A percentile compares a stretch with the other conserved stretches of the same genome.
Evolutionary conservation across 2,888 invertebrate genomes (phyloP).

Genomic region (Tinea pellionella): DNA sequence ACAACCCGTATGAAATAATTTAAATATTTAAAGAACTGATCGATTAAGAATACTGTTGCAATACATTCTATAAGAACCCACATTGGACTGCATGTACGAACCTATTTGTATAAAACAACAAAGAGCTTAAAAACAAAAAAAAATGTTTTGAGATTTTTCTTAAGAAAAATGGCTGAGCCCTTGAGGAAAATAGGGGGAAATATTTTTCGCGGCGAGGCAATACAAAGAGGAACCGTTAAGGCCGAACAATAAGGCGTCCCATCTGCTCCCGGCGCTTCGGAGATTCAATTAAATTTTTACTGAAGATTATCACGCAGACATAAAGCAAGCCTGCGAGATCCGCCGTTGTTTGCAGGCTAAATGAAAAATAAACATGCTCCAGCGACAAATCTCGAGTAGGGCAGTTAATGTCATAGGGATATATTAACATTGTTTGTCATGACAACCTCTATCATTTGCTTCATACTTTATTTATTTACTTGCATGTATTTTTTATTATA

Average conservation of each 20-base stretch:
- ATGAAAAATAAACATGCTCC: slow-evolving; percentile 64
- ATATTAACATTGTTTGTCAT: slow-evolving; percentile 47
- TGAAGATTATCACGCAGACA: slow-evolving; percentile 66
- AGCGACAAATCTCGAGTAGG: slow-evolving; percentile 25
- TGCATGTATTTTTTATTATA: background rate
- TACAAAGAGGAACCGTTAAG: slow-evolving; percentile 28
- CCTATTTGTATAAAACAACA: background rate
- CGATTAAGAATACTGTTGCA: background rate
- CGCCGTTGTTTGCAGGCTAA: slow-evolving; percentile 39
- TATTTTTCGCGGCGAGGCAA: slow-evolving; percentile 28
- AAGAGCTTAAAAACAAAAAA: background rate
- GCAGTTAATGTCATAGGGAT: slow-evolving; percentile 42
- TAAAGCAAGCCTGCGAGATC: slow-evolving; percentile 25
- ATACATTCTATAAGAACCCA: background rate
- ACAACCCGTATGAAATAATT: no score
- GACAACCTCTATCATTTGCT: background rate
- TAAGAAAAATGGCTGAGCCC: slow-evolving; percentile 27
- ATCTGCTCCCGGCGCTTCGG: slow-evolving; percentile 45
- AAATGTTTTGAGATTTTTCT: background rate
- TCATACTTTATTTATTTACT: background rate
- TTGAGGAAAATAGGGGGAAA: slow-evolving; percentile 27
- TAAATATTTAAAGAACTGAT: no score
- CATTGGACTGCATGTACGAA: background rate
- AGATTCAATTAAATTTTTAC: slow-evolving; percentile 70
- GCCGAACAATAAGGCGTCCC: slow-evolving; percentile 42